phyloP scores from a whole-genome alignment of 2,113 vertebrate genomes.

The Ictalurus punctatus region DNA sequence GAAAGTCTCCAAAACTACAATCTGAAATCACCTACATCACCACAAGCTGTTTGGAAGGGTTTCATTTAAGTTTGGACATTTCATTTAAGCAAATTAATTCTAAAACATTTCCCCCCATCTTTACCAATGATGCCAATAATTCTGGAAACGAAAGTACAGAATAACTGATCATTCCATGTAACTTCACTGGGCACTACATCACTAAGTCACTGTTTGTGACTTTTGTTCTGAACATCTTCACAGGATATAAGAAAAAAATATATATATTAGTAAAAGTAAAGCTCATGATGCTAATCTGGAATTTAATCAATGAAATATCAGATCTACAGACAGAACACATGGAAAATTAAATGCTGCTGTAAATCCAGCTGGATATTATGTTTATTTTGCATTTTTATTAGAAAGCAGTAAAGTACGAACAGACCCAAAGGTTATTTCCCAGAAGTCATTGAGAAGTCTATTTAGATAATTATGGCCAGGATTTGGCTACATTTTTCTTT shows the following conservation, averaged over 20 bases:
- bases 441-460: neutral
- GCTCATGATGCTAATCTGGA: too few relatives aligned
- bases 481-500: neutral
- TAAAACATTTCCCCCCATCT: neutral
- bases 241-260: too few relatives aligned
- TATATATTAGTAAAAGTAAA: too few relatives aligned
- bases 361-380: neutral
- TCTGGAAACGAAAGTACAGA: neutral
- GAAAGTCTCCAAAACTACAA: too few relatives aligned
- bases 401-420: neutral
- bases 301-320: neutral
- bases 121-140: neutral
- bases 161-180: neutral
- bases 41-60: too few relatives aligned
- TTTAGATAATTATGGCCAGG: neutral
- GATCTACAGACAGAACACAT: neutral
- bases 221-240: too few relatives aligned
- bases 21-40: too few relatives aligned
- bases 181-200: neutral
- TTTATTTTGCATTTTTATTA: neutral
- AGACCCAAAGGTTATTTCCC: neutral
- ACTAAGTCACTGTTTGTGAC: too few relatives aligned
- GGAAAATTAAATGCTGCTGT: neutral
- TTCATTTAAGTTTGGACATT: neutral
- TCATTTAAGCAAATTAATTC: neutral